phyloP scores from a whole-genome alignment of 2,113 vertebrate species.

The Chrysochloris asiatica region DNA sequence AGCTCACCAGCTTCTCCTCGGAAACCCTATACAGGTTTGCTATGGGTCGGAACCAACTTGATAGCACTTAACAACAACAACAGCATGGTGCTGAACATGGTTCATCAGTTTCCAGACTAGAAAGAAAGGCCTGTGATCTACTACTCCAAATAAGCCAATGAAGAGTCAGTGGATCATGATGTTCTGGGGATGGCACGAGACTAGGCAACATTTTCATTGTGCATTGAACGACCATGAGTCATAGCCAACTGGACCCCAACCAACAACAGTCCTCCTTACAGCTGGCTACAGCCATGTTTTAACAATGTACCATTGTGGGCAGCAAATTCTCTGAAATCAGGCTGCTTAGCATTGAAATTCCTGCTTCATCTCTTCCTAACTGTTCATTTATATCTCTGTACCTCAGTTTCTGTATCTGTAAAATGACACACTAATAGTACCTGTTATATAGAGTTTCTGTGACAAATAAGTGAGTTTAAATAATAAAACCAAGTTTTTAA shows the following conservation, averaged over 20 bases:
- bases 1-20: too few relatives aligned
- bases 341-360: neutral
- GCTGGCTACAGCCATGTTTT: neutral
- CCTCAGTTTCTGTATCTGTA: conserved; percentile 24
- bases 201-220: neutral
- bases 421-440: neutral
- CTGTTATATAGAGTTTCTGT: conserved; percentile 6
- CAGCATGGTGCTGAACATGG: too few relatives aligned
- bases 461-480: conserved; percentile 26
- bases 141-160: neutral
- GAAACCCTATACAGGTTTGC: too few relatives aligned
- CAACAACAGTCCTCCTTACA: too few relatives aligned
- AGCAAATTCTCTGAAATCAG: neutral
- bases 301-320: neutral
- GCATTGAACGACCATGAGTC: neutral
- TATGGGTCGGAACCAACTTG: too few relatives aligned
- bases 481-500: too few relatives aligned
- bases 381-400: conserved; percentile 12
- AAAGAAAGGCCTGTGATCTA: neutral
- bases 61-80: too few relatives aligned
- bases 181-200: neutral
- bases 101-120: neutral
- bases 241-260: too few relatives aligned
- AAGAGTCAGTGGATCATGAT: neutral
- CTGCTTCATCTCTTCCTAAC: neutral